Percentiles rank a stretch among this genome's conserved stretches.
Evolutionary conservation across 2,113 vertebrate species (phyloP).

Genomic region (Rhabdomys dilectus): DNA sequence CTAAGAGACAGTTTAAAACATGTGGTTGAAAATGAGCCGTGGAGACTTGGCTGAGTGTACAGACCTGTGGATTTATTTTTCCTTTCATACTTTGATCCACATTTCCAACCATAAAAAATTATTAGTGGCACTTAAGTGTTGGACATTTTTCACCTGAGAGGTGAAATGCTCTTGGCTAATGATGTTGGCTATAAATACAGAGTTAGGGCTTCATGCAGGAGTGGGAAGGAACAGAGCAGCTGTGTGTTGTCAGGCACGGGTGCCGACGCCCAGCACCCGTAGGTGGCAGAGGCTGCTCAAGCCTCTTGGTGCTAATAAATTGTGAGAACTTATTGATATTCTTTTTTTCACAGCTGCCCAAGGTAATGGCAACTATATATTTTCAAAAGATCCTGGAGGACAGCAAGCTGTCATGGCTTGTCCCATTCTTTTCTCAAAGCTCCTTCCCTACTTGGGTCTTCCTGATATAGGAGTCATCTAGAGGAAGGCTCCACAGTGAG

Average conservation of each 20-base stretch:
- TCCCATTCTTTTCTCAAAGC: not conserved
- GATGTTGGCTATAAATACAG: conserved; percentile 48
- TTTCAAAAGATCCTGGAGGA: not conserved
- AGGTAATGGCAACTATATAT: not conserved
- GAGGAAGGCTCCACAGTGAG: not conserved
- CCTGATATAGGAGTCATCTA: not conserved
- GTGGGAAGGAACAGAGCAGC: not conserved
- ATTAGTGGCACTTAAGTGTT: conserved; percentile 87
- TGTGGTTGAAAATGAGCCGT: conserved; percentile 85
- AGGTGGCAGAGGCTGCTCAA: not conserved
- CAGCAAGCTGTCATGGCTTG: not conserved
- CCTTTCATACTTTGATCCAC: conserved; percentile 87
- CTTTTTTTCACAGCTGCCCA: conserved; percentile 9
- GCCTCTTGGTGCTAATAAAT: not conserved
- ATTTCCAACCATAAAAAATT: conserved; percentile 88
- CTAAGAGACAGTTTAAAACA: conserved; percentile 82
- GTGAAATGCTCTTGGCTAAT: conserved; percentile 45
- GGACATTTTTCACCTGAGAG: conserved; percentile 84
- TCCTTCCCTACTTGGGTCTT: not conserved
- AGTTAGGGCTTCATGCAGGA: not conserved
- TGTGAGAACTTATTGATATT: not conserved
- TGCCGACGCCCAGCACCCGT: not conserved
- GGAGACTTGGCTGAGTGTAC: conserved; percentile 83
- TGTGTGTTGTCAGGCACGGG: not conserved
- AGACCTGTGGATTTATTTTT: conserved; percentile 80